Evolutionary conservation across 2,888 invertebrate genomes (phyloP).

Genomic region (Carcina quercana): DNA sequence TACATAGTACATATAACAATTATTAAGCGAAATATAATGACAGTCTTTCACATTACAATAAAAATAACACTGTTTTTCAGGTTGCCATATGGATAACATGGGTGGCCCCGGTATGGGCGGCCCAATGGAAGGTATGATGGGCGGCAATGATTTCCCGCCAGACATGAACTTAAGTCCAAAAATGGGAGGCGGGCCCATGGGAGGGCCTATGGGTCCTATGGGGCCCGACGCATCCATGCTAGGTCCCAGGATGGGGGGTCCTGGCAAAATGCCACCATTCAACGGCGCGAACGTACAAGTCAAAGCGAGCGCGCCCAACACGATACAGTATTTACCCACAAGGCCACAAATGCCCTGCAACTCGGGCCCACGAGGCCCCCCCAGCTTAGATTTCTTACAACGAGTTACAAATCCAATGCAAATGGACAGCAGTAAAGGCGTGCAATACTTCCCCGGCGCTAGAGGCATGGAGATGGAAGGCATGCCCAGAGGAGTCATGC

Average conservation of each 20-base stretch:
- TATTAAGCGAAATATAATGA: too few relatives aligned
- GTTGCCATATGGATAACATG: slow-evolving; percentile 70
- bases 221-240: slow-evolving; percentile 76
- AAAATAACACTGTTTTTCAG: slow-evolving; percentile 31
- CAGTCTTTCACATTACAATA: too few relatives aligned
- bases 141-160: slow-evolving; percentile 63
- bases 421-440: slow-evolving; percentile 76
- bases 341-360: slow-evolving; percentile 88
- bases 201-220: slow-evolving; percentile 68
- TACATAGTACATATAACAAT: too few relatives aligned
- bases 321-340: slow-evolving; percentile 97
- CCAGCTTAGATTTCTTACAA: slow-evolving; percentile 92
- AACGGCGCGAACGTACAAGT: slow-evolving; percentile 88
- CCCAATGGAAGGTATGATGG: slow-evolving; percentile 71
- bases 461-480: slow-evolving; percentile 69
- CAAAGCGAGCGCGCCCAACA: slow-evolving; percentile 97
- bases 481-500: slow-evolving; percentile 66
- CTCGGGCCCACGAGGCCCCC: slow-evolving; percentile 84
- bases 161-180: slow-evolving; percentile 79
- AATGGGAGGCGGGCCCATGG: slow-evolving; percentile 73
- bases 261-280: slow-evolving; percentile 73
- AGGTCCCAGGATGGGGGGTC: slow-evolving; percentile 77
- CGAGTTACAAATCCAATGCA: slow-evolving; percentile 90
- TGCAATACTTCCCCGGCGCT: slow-evolving; percentile 84
- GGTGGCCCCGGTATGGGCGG: slow-evolving; percentile 69